A percentile compares a stretch with the other conserved stretches of the same genome.
These are phyloP conservation scores for Sandelia bainsii DNA, from an alignment of 2,797 vertebrate species.

Conservation along the genomic window DNA sequence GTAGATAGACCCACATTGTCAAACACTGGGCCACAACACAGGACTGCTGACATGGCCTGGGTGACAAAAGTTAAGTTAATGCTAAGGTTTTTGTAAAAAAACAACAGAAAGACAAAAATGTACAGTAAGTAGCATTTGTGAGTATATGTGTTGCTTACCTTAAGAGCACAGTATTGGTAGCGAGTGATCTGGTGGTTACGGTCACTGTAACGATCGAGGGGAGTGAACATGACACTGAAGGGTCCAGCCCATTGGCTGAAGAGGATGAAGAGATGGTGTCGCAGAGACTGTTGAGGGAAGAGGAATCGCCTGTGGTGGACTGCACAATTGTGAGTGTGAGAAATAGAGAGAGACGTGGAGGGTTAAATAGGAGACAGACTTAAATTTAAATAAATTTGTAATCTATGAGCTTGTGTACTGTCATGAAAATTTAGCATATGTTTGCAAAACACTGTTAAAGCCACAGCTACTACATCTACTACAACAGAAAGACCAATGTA, in stretches of 20 bases:
- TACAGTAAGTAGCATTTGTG: background rate
- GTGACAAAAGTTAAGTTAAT: slow-evolving; percentile 9
- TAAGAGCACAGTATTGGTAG: slow-evolving; percentile 98
- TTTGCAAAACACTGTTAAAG: background rate
- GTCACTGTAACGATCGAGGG: slow-evolving; percentile 97
- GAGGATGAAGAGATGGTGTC: slow-evolving; percentile 98
- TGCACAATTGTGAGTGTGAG: slow-evolving; percentile 58
- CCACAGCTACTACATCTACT: background rate
- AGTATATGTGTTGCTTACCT: slow-evolving; percentile 80
- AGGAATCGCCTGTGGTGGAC: slow-evolving; percentile 98
- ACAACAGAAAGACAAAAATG: background rate
- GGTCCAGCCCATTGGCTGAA: slow-evolving; percentile 99
- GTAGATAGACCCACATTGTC: slow-evolving; percentile 98
- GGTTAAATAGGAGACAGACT: slow-evolving; percentile 9
- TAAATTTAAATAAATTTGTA: background rate
- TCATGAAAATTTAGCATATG: background rate
- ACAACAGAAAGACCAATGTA: background rate
- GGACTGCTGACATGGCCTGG: slow-evolving; percentile 98
- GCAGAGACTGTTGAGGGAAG: slow-evolving; percentile 97
- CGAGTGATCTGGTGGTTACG: slow-evolving; percentile 98
- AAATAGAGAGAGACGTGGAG: slow-evolving; percentile 2
- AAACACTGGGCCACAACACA: slow-evolving; percentile 98
- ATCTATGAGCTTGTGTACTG: background rate
- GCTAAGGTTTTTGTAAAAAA: background rate
- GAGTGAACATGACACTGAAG: slow-evolving; percentile 99